These are phyloP conservation scores for Halichoerus grypus DNA, from an alignment of 2,113 vertebrate species.

Conservation along the genomic window DNA sequence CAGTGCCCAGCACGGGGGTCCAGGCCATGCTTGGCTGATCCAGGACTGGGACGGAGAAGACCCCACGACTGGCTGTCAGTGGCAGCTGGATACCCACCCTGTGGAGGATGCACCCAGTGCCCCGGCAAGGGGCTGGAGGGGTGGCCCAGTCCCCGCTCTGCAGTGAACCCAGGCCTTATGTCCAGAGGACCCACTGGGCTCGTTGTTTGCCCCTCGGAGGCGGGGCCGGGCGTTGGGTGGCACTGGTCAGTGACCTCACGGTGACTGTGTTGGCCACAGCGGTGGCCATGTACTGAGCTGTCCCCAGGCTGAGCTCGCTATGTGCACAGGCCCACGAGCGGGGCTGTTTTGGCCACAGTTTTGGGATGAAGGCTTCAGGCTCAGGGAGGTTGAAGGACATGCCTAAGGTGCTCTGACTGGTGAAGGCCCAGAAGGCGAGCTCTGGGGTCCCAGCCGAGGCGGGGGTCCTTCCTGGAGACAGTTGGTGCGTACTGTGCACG, in stretches of 20 bases:
- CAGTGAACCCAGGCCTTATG: background rate
- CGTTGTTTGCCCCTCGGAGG: background rate
- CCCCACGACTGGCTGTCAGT: fast-evolving
- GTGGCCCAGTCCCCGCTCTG: background rate
- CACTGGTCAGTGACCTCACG: fast-evolving
- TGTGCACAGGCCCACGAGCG: background rate
- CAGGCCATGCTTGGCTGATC: fast-evolving
- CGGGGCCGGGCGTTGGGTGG: background rate
- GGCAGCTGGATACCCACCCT: fast-evolving
- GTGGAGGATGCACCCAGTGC: background rate
- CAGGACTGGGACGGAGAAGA: background rate
- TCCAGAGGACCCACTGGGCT: background rate
- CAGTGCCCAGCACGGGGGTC: fast-evolving
- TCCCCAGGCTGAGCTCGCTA: background rate
- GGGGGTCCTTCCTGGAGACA: background rate
- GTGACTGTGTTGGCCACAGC: fast-evolving
- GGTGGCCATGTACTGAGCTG: background rate
- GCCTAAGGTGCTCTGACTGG: too few relatives aligned
- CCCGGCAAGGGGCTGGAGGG: background rate
- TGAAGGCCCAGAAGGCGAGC: fast-evolving
- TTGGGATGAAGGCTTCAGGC: background rate
- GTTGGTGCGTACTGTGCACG: fast-evolving
- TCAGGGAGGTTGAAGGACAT: background rate
- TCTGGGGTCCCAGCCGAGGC: fast-evolving
- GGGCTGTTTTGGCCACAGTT: fast-evolving